Conservation (phyloP, 2,888 invertebrate genomes). For the Mayetiola destructor region DNA sequence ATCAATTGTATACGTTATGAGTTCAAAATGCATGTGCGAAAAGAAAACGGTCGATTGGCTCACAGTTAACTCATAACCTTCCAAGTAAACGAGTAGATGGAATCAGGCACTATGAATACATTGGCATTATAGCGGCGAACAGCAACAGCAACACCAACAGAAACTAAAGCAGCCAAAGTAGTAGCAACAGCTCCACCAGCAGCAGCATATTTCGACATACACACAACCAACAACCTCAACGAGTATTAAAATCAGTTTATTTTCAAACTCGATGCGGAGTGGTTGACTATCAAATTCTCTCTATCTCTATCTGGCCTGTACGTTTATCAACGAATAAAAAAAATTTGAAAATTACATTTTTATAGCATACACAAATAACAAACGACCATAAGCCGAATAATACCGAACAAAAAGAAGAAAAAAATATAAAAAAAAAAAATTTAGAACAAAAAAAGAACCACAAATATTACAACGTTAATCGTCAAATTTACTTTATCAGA, state of each 20-base stretch:
- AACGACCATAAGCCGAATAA: too few species aligned
- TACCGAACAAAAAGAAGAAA: too few species aligned
- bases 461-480: too few species aligned
- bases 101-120: neutral
- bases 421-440: too few species aligned
- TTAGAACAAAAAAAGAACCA: too few species aligned
- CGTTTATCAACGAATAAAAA: too few species aligned
- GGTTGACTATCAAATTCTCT: constrained; percentile 6
- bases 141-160: constrained; percentile 2
- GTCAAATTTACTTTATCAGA: too few species aligned
- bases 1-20: too few species aligned
- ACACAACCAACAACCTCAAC: neutral
- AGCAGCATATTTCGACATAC: neutral
- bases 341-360: too few species aligned
- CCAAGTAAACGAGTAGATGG: neutral
- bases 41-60: constrained; percentile 10
- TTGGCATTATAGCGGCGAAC: neutral
- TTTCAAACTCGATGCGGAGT: constrained; percentile 6
- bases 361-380: too few species aligned
- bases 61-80: too few species aligned
- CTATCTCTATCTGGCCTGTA: neutral
- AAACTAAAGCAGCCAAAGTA: neutral
- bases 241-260: neutral
- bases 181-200: neutral
- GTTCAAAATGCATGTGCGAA: too few species aligned